Evolutionary conservation across 2,113 vertebrate species (phyloP), one percentile per base, ranked within the genome.

Genomic region (Gallinago paraguaiae): DNA sequence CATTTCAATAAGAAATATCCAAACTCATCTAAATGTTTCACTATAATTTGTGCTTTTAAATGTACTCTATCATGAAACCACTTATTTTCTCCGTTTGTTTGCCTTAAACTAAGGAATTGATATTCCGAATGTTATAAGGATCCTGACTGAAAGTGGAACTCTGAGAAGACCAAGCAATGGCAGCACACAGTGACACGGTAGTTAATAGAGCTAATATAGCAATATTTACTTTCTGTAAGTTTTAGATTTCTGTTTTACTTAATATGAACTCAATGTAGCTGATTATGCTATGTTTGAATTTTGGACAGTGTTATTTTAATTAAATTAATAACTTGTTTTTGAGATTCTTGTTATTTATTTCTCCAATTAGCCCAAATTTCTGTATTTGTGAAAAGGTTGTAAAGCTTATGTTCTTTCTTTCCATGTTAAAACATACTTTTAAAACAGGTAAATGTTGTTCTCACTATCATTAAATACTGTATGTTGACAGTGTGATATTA

Each of bases 91-190:
- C 65, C 81, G 19, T 91, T 82, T 80, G 30, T 67, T 95, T 91
- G 45, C 45, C 63, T 92, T 80, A 67, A 59, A 76, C 83, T 45
- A 93, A 97, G 97, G 96, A 93, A 95, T 96, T 54, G 93, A 96
- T 63, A 91, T 96, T 77, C 89, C 82, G 0, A 95, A 85, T 17
- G 89, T 97, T 89, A 37, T 94, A 88, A 83, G 91, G 82, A 97
- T 97, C 79, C 91, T 97, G 72, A 90, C 93, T 74, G 92, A 94
- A 86, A 97, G 89, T 37, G 96, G 93, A 90, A 94, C 80, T 53
- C 76, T 96, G 80, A 97, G 78, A 72, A 86, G 79, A 83, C 41
- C 82, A 43, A 95, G 90, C 51, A 91, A 76, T 2, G 16, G 59
- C 92, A 93, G 69, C 74, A 43, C 45, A 37, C 41, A 51, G 63